Evolutionary conservation across 1,140 invertebrate species (phyloP).

Genomic region (Tetramorium simillimum): DNA sequence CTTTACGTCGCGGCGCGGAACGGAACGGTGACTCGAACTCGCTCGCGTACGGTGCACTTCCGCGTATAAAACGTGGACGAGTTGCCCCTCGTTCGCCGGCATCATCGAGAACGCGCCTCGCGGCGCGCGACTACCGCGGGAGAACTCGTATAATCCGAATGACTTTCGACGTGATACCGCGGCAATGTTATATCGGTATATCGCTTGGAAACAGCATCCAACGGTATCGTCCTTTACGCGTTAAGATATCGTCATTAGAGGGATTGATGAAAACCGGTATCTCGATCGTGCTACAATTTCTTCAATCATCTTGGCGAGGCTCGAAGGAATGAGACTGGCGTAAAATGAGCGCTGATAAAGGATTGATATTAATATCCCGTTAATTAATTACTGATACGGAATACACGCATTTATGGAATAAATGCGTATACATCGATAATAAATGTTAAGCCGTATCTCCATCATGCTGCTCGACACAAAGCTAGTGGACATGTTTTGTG

Average conservation of each 20-base stretch:
- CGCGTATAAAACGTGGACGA: constrained; percentile 67
- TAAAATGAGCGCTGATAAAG: background rate
- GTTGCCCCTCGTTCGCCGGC: constrained; percentile 49
- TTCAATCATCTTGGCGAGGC: background rate
- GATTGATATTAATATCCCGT: background rate
- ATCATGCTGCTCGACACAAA: background rate
- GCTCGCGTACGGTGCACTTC: constrained; percentile 52
- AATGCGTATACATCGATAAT: constrained; percentile 4
- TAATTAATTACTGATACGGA: background rate
- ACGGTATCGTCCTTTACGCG: background rate
- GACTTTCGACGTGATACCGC: constrained; percentile 7
- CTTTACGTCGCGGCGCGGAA: constrained; percentile 59
- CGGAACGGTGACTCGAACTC: constrained; percentile 51
- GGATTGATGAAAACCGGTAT: background rate
- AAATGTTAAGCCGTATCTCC: constrained; percentile 26
- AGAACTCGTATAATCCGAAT: constrained; percentile 14
- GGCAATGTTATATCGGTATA: background rate
- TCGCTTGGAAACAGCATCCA: background rate
- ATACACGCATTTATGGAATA: background rate
- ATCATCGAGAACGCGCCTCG: constrained; percentile 11
- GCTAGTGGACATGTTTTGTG: background rate
- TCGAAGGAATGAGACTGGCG: background rate
- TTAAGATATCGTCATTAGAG: background rate
- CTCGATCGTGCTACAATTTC: too few species aligned
- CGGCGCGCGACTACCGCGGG: background rate